Evolutionary conservation across 2,888 invertebrate species (phyloP).

Genomic region (Drosophila putrida): DNA sequence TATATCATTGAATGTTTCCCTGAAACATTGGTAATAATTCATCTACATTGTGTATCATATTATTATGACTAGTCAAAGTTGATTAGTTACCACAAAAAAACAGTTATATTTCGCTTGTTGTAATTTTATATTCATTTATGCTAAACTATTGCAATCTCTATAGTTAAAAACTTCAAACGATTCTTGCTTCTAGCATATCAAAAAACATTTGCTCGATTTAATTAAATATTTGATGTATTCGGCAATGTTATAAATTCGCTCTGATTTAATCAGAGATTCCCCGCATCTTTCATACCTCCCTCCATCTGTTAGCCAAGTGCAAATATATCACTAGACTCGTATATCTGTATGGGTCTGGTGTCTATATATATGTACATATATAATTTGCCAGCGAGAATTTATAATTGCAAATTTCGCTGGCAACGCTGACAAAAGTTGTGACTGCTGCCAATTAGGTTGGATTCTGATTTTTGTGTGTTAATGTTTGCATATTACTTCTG

Average conservation of each 20-base stretch:
- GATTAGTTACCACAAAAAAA: background rate
- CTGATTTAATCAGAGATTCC: slow-evolving; percentile 27
- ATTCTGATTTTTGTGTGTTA: slow-evolving; percentile 58
- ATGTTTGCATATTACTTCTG: slow-evolving; percentile 74
- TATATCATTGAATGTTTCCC: too few relatives aligned
- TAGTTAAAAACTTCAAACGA: background rate
- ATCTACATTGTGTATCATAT: background rate
- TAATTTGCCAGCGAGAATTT: slow-evolving; percentile 28
- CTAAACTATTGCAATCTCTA: background rate
- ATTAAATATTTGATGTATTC: slow-evolving; percentile 14
- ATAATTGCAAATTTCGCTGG: slow-evolving; percentile 39
- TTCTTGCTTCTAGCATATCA: background rate
- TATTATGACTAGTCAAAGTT: slow-evolving; percentile 1
- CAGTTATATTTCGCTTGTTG: background rate
- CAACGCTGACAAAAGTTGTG: slow-evolving; percentile 41
- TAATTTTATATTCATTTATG: slow-evolving; percentile 1
- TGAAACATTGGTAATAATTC: background rate
- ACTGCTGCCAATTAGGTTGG: slow-evolving; percentile 69
- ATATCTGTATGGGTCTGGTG: background rate
- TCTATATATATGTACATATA: slow-evolving; percentile 6
- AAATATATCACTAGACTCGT: slow-evolving; percentile 27
- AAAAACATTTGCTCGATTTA: slow-evolving; percentile 8
- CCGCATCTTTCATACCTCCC: background rate
- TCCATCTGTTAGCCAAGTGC: slow-evolving; percentile 9
- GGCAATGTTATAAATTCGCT: slow-evolving; percentile 6